Percentiles rank a stretch among this genome's conserved stretches.
phyloP scores from a whole-genome alignment of 2,113 vertebrate species.

The Aptenodytes forsteri region DNA sequence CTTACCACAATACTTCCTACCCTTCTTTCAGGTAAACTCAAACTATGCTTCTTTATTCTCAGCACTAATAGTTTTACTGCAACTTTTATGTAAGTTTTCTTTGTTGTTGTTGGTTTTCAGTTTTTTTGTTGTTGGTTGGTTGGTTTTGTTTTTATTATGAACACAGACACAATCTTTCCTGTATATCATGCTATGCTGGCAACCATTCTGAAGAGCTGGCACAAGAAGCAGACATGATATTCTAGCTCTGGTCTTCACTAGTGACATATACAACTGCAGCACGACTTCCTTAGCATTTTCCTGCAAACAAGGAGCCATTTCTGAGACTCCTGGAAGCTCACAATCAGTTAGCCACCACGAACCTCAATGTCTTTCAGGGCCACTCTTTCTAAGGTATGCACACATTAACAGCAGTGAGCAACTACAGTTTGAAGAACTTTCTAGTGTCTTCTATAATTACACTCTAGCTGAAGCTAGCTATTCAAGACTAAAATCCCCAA shows the following conservation, averaged over 20 bases:
- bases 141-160: not conserved
- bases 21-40: not conserved
- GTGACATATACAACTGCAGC: not conserved
- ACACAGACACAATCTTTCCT: not conserved
- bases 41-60: not conserved
- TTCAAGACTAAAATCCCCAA: not conserved
- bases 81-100: not conserved
- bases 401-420: not conserved
- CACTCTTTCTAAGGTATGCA: not conserved
- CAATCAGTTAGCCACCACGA: not conserved
- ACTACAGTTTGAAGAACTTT: not conserved
- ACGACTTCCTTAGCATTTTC: not conserved
- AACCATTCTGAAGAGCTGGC: not conserved
- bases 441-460: not conserved
- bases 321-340: not conserved
- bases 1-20: not conserved
- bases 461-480: not conserved
- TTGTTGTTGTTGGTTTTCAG: not conserved
- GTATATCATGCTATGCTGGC: not conserved
- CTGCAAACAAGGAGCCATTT: not conserved
- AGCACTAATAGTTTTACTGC: not conserved
- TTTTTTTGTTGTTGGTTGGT: not conserved
- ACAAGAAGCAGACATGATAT: not conserved
- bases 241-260: not conserved
- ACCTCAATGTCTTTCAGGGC: not conserved